Evolutionary conservation across 1,140 invertebrate species (phyloP), one percentile per base, ranked within the genome.

Genomic region (Bombus polaris): DNA sequence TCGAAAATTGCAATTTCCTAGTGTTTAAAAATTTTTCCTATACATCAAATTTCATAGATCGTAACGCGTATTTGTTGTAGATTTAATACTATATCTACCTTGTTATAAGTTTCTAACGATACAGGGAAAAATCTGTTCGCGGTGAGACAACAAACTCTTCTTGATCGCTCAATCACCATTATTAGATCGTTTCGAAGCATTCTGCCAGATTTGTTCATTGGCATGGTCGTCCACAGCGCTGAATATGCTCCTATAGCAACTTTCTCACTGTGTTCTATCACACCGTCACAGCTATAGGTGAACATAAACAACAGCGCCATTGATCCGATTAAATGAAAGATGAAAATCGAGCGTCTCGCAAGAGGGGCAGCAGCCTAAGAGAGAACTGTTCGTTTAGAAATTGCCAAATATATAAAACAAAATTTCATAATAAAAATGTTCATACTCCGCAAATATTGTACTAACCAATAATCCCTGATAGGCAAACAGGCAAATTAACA

Each of bases 401-500:
- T 13, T 15, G 0, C 2, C 32, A 32, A 32, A 32, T 32, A 32
- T 32, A 32, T 32, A 32, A 32, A 32, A 32, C 32, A 32, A 32
- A 32, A 32, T 32, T 32, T 32, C 32, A 32, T 32, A 32, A 32
- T 32, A 32, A 32, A 32, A 32, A 32, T 32, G 32, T 32, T 32
- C 32, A 32, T 32, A 32, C 32, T 32, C 32, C 32, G 32, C 32
- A 32, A 32, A 32, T 32, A 32, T 32, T 32, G 32, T 32, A 47
- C 82, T 22, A 37, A 84, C 82, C 75, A 84, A 6, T 12, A 84
- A 9, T 78, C 89, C 10, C 18, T 66, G 86, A 75, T 90, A 92
- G 28, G 91, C 91, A 35, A 76, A 88, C 15, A 92, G 80, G 42
- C 91, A 92, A 62, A 92, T 90, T 37, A 90, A 25, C 25, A 91